Conservation (phyloP, 2,797 vertebrate species). For the Numenius phaeopus region DNA sequence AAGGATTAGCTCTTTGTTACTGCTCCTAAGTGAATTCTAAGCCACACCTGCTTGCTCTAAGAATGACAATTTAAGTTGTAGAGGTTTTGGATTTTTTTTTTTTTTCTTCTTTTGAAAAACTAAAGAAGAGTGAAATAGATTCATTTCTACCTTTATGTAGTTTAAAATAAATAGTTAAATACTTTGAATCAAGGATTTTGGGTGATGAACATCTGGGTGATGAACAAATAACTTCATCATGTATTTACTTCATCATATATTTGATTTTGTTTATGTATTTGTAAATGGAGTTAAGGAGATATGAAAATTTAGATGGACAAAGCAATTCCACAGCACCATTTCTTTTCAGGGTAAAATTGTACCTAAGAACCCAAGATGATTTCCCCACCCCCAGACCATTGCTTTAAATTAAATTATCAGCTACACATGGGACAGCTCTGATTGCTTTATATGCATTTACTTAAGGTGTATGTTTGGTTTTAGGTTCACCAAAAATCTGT, state of each 20-base stretch:
- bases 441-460: neutral
- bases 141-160: neutral
- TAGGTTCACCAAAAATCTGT: constrained; percentile 87
- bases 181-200: neutral
- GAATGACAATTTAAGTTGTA: neutral
- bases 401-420: neutral
- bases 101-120: neutral
- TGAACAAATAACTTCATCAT: neutral
- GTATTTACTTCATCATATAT: neutral
- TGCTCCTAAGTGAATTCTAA: neutral
- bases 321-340: neutral
- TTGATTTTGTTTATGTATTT: neutral
- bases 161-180: neutral
- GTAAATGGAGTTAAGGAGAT: neutral
- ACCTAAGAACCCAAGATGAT: neutral
- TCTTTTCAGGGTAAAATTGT: neutral
- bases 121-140: neutral
- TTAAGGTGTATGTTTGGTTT: constrained; percentile 43
- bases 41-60: neutral
- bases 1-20: neutral
- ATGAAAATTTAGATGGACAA: neutral
- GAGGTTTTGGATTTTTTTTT: neutral
- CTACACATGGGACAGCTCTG: neutral
- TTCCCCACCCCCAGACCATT: neutral
- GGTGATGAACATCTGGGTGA: neutral